Evolutionary conservation across 2,113 vertebrate species (phyloP), one percentile per base, ranked within the genome.

Genomic region (Sisor rabdophorus): DNA sequence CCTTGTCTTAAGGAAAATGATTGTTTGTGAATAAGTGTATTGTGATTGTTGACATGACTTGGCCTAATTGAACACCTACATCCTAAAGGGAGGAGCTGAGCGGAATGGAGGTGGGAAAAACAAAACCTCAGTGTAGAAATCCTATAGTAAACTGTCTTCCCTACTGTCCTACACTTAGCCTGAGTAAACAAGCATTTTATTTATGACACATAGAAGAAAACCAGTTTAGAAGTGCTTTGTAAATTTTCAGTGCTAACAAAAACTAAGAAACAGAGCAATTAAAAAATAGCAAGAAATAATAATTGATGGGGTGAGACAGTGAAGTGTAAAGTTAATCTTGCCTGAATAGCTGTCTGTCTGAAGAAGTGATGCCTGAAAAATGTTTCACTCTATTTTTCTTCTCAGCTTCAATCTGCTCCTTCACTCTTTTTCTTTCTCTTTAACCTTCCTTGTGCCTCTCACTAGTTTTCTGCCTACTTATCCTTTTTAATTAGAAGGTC

Each of bases 401-500:
- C 22, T 86, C 81, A 83, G 61, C 72, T 67, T 77, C 74, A 55
- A 36, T 61, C 77, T 54, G 30, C 16, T 48, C 60, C 30, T 64
- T 55, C 78, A 64, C 55, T 54, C 67, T 67, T 61, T 79, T 83
- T 88, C 83, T 87, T 79, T 75, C 85, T 83, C 84, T 86, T 84
- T 88, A 78, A 84, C 87, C 86, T 89, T 87, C 87, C 88, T 85
- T 86, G 86, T 89, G 86, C 86, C 84, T 86, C 87, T 89, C 86
- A 71, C 89, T 89, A 89, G 87, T 90, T 90, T 85, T 85, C 87
- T 88, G 87, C 84, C 89, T 89, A 85, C 85, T 91, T 91, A 90
- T 92, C 87, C 90, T 89, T 92, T 92, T 92, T 92, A 92, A 92
- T 92, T 92, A 92, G 91, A 90, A 88, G 86, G 89, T 86, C 89